Percentiles rank a stretch among this genome's conserved stretches.
Evolutionary conservation across 2,888 invertebrate species (phyloP).

Genomic region (Siphlonurus alternatus): DNA sequence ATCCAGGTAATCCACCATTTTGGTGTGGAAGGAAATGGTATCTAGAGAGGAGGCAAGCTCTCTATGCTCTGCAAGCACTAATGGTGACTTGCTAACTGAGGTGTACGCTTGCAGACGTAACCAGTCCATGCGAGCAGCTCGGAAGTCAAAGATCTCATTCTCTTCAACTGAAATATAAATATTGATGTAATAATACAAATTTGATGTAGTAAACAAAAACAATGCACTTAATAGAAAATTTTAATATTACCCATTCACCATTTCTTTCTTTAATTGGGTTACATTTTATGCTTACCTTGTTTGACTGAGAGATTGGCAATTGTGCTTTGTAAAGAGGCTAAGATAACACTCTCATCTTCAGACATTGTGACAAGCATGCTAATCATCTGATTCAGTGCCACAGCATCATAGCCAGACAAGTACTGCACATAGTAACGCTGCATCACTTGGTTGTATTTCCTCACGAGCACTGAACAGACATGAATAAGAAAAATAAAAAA

Average conservation of each 20-base stretch:
- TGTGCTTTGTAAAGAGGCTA: slow-evolving; percentile 81
- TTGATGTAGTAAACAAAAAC: background rate
- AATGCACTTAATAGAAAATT: background rate
- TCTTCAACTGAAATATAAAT: slow-evolving; percentile 60
- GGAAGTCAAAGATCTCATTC: slow-evolving; percentile 88
- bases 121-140: slow-evolving; percentile 93
- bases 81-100: slow-evolving; percentile 63
- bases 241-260: no score
- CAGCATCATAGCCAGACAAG: slow-evolving; percentile 88
- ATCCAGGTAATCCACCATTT: slow-evolving; percentile 95
- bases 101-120: slow-evolving; percentile 89
- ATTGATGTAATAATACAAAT: background rate
- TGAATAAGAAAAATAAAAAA: background rate
- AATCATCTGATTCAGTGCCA: slow-evolving; percentile 60
- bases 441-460: slow-evolving; percentile 93
- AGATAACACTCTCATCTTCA: slow-evolving; percentile 87
- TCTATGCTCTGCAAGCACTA: slow-evolving; percentile 60
- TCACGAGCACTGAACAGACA: slow-evolving; percentile 44
- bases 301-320: slow-evolving; percentile 74
- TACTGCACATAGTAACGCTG: slow-evolving; percentile 97
- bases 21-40: slow-evolving; percentile 89
- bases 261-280: no score
- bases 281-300: slow-evolving; percentile 50
- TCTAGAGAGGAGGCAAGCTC: slow-evolving; percentile 86
- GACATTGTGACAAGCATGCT: slow-evolving; percentile 60